Evolutionary conservation across 2,888 invertebrate genomes (phyloP).

Genomic region (Idaea straminata): DNA sequence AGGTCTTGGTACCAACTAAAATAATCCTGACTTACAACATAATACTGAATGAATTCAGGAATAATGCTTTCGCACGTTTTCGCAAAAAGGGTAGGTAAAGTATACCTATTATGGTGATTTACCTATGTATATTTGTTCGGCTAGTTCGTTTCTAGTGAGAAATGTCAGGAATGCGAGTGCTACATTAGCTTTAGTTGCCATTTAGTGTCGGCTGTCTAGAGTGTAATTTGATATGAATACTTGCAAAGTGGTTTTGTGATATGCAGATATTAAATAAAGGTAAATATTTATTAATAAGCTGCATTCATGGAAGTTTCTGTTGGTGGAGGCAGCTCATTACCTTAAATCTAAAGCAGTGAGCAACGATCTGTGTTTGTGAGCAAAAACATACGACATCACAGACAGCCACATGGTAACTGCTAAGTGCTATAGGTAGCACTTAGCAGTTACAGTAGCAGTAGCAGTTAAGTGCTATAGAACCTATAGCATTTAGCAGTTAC

Average conservation of each 20-base stretch:
- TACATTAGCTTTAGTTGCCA: slow-evolving; percentile 1
- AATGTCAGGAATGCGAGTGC: slow-evolving; percentile 3
- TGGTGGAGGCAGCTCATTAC: no score
- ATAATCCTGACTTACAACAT: background rate
- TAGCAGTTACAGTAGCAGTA: no score
- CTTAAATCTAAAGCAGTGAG: no score
- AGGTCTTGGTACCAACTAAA: background rate
- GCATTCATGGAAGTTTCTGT: no score
- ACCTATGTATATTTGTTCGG: background rate
- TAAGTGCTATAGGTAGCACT: no score
- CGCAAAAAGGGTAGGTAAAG: background rate
- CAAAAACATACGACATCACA: no score
- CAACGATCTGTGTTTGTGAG: no score
- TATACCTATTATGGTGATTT: background rate
- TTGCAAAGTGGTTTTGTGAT: background rate
- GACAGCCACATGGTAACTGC: no score
- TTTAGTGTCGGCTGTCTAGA: background rate
- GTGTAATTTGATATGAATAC: slow-evolving; percentile 6
- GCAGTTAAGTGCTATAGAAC: no score
- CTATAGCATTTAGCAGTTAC: no score
- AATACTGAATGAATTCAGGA: background rate
- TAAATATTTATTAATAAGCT: background rate
- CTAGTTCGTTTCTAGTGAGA: slow-evolving; percentile 7
- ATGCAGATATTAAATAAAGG: background rate
- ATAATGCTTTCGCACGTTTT: slow-evolving; percentile 1